These are phyloP conservation scores for Rhopilema esculentum DNA, from an alignment of 30 jellyfish, hydroid and myxozoan species.

Conservation along the genomic window DNA sequence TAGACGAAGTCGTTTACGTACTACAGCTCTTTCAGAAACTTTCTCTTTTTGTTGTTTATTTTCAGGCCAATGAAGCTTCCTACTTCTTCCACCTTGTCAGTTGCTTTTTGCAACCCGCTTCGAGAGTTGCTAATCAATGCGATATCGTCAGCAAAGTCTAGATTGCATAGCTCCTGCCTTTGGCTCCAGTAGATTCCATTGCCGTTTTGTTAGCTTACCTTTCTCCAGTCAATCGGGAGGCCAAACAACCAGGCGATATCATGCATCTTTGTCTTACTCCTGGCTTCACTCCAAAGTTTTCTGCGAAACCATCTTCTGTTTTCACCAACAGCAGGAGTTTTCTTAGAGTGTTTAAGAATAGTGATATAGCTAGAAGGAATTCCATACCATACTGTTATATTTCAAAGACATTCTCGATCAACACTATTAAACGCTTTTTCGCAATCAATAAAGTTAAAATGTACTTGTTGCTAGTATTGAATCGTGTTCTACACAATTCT, in stretches of 20 bases:
- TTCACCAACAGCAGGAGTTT: neutral
- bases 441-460: neutral
- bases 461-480: neutral
- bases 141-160: neutral
- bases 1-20: neutral
- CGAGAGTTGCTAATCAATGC: neutral
- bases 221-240: neutral
- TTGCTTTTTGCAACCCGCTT: neutral
- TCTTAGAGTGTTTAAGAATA: too few species aligned
- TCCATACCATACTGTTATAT: neutral
- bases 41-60: neutral
- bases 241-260: too few species aligned
- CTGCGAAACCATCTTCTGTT: neutral
- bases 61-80: neutral
- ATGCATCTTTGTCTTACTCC: neutral
- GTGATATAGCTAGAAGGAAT: neutral
- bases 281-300: neutral
- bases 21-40: neutral
- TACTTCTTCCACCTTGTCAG: neutral
- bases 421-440: neutral
- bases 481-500: neutral
- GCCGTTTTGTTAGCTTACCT: neutral
- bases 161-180: neutral
- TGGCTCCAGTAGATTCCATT: neutral
- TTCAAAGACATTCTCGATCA: neutral